phyloP scores from a whole-genome alignment of 2,113 vertebrate genomes.

The Procavia capensis region DNA sequence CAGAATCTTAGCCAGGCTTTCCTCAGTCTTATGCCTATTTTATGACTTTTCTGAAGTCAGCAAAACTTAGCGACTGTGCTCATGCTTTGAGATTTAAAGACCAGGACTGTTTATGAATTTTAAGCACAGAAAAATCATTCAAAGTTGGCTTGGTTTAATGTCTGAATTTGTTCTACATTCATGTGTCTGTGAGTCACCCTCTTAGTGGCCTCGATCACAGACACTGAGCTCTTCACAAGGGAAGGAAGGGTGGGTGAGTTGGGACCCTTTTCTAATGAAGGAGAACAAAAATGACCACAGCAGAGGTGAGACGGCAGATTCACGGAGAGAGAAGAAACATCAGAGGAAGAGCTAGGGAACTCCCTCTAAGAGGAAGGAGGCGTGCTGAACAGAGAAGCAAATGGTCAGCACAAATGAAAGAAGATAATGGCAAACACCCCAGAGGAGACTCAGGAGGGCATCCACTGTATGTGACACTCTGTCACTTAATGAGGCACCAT shows the following conservation, averaged over 20 bases:
- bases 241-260: not conserved
- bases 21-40: not conserved
- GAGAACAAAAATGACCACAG: conserved; percentile 24
- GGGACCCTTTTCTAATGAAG: not conserved
- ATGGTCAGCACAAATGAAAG: not conserved
- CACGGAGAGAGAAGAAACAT: not conserved
- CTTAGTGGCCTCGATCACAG: not conserved
- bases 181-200: not conserved
- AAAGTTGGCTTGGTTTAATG: not conserved
- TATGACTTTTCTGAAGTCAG: not conserved
- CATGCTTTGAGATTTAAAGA: conserved; percentile 40
- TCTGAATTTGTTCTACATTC: conserved; percentile 4
- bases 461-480: not conserved
- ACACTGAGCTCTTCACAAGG: not conserved
- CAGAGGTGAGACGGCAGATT: not conserved
- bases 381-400: not conserved
- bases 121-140: not conserved
- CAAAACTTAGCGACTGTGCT: not conserved
- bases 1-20: not conserved
- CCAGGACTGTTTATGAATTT: not conserved
- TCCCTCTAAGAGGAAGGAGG: not conserved
- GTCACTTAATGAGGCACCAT: not conserved
- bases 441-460: not conserved
- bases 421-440: not conserved
- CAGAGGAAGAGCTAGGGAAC: not conserved